These are phyloP conservation scores for Henricia sp. DNA, from an alignment of 53 echinoderm and acorn worm genomes.

Conservation along the genomic window DNA sequence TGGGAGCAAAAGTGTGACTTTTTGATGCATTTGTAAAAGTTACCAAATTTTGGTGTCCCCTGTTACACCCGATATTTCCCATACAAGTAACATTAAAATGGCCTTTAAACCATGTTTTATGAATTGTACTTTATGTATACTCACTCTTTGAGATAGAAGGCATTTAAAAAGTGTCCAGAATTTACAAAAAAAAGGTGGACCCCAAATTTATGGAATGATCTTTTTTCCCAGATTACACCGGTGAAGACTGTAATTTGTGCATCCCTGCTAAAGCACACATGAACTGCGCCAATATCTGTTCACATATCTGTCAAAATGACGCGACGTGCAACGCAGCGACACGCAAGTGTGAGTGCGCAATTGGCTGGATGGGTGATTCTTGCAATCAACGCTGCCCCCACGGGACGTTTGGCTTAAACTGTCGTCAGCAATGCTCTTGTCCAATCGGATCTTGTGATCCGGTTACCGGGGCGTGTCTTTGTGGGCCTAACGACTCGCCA, in stretches of 20 bases:
- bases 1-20: too few relatives aligned
- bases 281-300: constrained; percentile 43
- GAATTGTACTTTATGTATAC: too few relatives aligned
- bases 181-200: neutral
- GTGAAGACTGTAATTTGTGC: constrained; percentile 50
- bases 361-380: constrained; percentile 52
- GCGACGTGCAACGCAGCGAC: constrained; percentile 52
- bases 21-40: too few relatives aligned
- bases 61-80: neutral
- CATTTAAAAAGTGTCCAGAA: neutral
- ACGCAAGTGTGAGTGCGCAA: constrained; percentile 33
- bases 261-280: constrained; percentile 8
- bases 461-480: constrained; percentile 41
- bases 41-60: too few relatives aligned
- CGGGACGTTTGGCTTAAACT: constrained; percentile 50
- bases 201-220: neutral
- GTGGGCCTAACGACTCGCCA: neutral
- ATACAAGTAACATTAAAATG: neutral
- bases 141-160: too few relatives aligned
- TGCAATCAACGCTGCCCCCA: constrained; percentile 41
- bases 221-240: constrained; percentile 35
- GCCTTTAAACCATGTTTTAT: too few relatives aligned
- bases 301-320: constrained; percentile 13
- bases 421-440: constrained; percentile 29
- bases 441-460: constrained; percentile 32